These are phyloP conservation scores for Drosophila meridiana DNA, from an alignment of 2,888 invertebrate species.

Conservation along the genomic window DNA sequence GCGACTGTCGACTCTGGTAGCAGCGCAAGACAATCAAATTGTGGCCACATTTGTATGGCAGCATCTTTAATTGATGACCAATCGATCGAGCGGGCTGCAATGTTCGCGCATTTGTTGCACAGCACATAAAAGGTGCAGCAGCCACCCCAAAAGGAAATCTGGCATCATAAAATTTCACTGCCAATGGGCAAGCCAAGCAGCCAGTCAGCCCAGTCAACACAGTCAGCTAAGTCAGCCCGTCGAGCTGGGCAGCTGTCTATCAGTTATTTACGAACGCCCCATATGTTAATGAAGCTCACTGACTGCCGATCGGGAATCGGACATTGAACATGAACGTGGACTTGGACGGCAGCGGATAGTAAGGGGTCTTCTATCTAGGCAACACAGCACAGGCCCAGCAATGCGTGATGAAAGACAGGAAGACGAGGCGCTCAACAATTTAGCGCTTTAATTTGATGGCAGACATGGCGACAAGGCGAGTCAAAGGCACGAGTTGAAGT, in stretches of 20 bases:
- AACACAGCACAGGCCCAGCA: slow-evolving; percentile 19
- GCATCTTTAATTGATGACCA: slow-evolving; percentile 67
- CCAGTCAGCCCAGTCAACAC: neutral
- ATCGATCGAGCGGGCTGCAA: slow-evolving; percentile 21
- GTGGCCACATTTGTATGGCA: slow-evolving; percentile 65
- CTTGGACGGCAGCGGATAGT: slow-evolving; percentile 23
- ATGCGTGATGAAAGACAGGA: slow-evolving; percentile 73
- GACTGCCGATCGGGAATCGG: slow-evolving; percentile 26
- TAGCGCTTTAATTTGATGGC: slow-evolving; percentile 77
- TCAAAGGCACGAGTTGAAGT: slow-evolving; percentile 9
- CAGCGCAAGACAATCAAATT: slow-evolving; percentile 69
- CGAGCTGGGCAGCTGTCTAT: slow-evolving; percentile 54
- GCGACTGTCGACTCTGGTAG: slow-evolving; percentile 48
- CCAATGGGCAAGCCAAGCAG: slow-evolving; percentile 30
- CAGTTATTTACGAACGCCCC: slow-evolving; percentile 61
- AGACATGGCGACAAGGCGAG: slow-evolving; percentile 51
- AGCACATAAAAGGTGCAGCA: slow-evolving; percentile 54
- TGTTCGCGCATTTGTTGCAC: slow-evolving; percentile 65
- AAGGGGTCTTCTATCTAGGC: slow-evolving; percentile 16
- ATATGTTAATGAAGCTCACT: slow-evolving; percentile 70
- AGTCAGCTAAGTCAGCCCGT: neutral
- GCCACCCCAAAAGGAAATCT: slow-evolving; percentile 51
- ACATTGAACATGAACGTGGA: slow-evolving; percentile 47
- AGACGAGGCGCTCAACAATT: slow-evolving; percentile 64
- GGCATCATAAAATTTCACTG: slow-evolving; percentile 73